Conservation (phyloP, 2,797 vertebrate genomes). For the Silurus aristotelis region DNA sequence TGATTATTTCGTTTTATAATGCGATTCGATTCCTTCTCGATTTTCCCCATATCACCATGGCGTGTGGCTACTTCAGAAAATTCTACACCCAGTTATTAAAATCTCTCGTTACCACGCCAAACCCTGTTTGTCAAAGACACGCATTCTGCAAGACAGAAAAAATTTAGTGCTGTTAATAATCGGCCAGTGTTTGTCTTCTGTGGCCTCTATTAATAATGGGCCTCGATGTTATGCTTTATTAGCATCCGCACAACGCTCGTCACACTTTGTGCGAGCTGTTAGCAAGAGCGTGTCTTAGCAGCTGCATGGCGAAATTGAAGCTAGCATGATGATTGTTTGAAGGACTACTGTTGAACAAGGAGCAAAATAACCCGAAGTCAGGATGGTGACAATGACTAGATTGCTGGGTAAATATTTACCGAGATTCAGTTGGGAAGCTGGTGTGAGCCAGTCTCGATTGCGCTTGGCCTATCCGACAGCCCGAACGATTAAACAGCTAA, state of each 20-base stretch:
- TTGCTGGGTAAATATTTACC: constrained; percentile 55
- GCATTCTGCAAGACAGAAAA: constrained; percentile 29
- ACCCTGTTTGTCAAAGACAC: constrained; percentile 40
- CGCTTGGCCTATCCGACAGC: constrained; percentile 26
- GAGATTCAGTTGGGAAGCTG: constrained; percentile 34
- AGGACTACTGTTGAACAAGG: constrained; percentile 54
- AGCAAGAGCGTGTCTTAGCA: constrained; percentile 46
- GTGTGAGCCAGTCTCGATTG: constrained; percentile 12
- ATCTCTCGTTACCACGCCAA: constrained; percentile 24
- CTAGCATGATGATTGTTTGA: constrained; percentile 52
- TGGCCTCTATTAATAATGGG: constrained; percentile 45
- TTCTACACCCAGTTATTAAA: constrained; percentile 39
- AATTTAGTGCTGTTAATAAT: constrained; percentile 30
- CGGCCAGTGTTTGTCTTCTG: constrained; percentile 17
- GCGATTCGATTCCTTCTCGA: constrained; percentile 18
- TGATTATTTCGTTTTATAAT: constrained; percentile 10
- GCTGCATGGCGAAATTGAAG: constrained; percentile 42
- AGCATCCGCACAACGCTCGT: constrained; percentile 45
- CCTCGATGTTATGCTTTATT: constrained; percentile 42
- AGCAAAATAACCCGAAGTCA: constrained; percentile 54
- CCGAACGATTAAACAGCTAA: constrained; percentile 31
- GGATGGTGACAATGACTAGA: constrained; percentile 54
- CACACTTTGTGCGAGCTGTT: constrained; percentile 47
- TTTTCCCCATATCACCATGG: constrained; percentile 3
- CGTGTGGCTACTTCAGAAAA: constrained; percentile 27